phyloP scores from a whole-genome alignment of 2,888 invertebrate species.

The Trichopria drosophilae region DNA sequence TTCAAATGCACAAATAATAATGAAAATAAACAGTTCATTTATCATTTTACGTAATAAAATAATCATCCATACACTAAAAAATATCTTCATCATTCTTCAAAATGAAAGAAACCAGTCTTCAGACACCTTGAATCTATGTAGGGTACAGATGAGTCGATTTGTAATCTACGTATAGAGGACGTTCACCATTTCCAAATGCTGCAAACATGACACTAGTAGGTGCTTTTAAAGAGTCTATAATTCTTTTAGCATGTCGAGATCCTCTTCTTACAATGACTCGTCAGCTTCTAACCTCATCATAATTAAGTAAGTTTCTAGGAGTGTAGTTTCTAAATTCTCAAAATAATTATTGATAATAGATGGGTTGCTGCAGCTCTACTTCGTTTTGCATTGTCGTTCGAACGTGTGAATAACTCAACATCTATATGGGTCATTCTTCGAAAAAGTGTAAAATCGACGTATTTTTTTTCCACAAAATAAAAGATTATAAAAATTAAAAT shows the following conservation, averaged over 20 bases:
- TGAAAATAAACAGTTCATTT: too few species aligned
- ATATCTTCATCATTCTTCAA: too few species aligned
- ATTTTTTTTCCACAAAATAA: too few species aligned
- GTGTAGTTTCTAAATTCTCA: not conserved
- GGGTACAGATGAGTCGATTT: slow-evolving; percentile 45
- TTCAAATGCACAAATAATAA: too few species aligned
- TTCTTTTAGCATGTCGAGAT: slow-evolving; percentile 33
- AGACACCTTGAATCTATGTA: slow-evolving; percentile 46
- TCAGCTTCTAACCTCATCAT: slow-evolving; percentile 42
- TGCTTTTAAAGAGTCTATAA: slow-evolving; percentile 37
- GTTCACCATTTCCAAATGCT: slow-evolving; percentile 42
- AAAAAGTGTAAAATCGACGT: too few species aligned
- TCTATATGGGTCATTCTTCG: too few species aligned
- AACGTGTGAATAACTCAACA: too few species aligned
- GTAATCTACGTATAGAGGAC: slow-evolving; percentile 45
- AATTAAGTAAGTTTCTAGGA: slow-evolving; percentile 34
- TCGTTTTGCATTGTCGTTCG: too few species aligned
- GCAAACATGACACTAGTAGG: slow-evolving; percentile 46
- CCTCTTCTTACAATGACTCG: slow-evolving; percentile 31
- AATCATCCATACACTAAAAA: too few species aligned
- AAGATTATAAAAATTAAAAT: too few species aligned
- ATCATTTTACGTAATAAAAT: too few species aligned
- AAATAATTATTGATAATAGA: not conserved
- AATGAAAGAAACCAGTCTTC: slow-evolving; percentile 38
- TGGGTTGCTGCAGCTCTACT: too few species aligned